A percentile compares a stretch with the other conserved stretches of the same genome.
phyloP scores from a whole-genome alignment of 2,888 invertebrate species.

The Meteorus colon region DNA sequence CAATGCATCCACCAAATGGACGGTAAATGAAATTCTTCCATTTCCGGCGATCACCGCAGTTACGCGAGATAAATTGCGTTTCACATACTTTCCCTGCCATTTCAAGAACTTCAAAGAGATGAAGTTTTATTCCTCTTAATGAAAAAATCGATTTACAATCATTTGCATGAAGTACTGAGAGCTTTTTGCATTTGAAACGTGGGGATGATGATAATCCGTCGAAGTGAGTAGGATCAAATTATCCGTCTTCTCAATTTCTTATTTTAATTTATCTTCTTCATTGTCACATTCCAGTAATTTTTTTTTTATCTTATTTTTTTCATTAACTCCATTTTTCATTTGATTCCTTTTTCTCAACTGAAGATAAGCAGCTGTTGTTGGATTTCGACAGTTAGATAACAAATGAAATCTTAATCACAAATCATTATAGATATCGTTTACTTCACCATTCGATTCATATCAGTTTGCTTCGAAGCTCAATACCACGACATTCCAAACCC shows the following conservation, averaged over 20 bases:
- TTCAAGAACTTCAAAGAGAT: neutral
- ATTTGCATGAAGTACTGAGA: no score
- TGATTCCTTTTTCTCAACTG: neutral
- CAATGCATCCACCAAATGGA: constrained; percentile 21
- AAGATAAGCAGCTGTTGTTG: neutral
- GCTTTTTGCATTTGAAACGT: no score
- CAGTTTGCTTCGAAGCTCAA: neutral
- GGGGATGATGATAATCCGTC: neutral
- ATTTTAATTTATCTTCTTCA: neutral
- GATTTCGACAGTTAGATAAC: neutral
- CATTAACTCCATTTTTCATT: neutral
- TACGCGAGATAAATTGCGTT: constrained; percentile 3
- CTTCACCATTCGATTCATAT: neutral
- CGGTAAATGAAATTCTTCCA: constrained; percentile 35
- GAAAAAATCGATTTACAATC: neutral
- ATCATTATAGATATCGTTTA: neutral
- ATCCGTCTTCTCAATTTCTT: neutral
- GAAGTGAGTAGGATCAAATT: neutral
- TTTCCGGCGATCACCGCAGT: constrained; percentile 7
- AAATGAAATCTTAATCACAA: neutral
- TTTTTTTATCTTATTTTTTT: neutral
- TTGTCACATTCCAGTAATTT: neutral
- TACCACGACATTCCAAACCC: no score
- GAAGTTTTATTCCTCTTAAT: no score
- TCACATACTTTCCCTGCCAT: neutral